Percentiles rank a stretch among this genome's conserved stretches.
These are phyloP conservation scores for Gila orcuttii DNA, from an alignment of 2,113 vertebrate species.

Conservation along the genomic window DNA sequence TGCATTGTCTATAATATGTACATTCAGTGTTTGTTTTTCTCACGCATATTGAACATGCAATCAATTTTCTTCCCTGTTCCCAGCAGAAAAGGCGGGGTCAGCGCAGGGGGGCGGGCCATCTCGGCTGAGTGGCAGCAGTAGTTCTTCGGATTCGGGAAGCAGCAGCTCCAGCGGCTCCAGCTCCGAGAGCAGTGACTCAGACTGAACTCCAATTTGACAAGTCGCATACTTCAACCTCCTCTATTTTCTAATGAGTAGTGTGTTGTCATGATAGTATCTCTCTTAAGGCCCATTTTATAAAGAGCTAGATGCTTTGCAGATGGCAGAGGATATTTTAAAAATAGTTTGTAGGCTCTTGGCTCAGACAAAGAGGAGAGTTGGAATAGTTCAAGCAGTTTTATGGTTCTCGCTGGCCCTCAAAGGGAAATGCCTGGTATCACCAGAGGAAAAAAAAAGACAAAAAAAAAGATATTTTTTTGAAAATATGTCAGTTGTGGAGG, in stretches of 20 bases:
- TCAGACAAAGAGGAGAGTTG: constrained; percentile 40
- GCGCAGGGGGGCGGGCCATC: constrained; percentile 83
- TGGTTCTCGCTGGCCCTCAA: constrained; percentile 55
- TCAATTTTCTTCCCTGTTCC: constrained; percentile 43
- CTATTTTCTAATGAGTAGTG: constrained; percentile 57
- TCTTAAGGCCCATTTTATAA: constrained; percentile 54
- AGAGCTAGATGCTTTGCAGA: constrained; percentile 49
- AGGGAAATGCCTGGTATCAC: constrained; percentile 58
- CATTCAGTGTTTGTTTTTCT: not conserved
- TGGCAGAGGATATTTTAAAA: constrained; percentile 59
- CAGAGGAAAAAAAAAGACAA: constrained; percentile 28
- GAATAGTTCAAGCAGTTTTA: constrained; percentile 38
- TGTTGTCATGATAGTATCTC: constrained; percentile 58
- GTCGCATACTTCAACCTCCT: constrained; percentile 46
- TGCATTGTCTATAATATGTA: not conserved
- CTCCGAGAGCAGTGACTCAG: constrained; percentile 90
- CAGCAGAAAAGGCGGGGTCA: constrained; percentile 82
- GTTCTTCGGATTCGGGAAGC: constrained; percentile 90
- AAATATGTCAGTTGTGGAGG: constrained; percentile 49
- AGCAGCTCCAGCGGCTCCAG: constrained; percentile 94
- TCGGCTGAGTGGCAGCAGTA: constrained; percentile 87
- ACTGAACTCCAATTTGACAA: constrained; percentile 70
- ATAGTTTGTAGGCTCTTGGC: constrained; percentile 54
- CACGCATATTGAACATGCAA: not conserved
- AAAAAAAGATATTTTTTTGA: constrained; percentile 44